These are phyloP conservation scores for Odontophorus gujanensis DNA, from an alignment of 2,113 vertebrate species.

Conservation along the genomic window DNA sequence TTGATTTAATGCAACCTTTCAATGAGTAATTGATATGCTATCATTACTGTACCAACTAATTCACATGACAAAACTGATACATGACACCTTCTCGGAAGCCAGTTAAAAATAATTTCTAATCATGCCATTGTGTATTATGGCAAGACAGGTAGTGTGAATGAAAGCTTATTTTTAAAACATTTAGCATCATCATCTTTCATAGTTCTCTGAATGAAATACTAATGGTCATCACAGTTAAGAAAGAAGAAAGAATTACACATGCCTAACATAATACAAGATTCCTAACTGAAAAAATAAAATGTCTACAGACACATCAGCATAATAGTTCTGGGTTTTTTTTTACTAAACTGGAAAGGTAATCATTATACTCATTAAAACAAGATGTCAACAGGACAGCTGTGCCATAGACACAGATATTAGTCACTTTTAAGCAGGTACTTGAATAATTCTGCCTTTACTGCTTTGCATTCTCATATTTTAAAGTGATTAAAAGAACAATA, in stretches of 20 bases:
- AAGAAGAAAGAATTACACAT: not conserved
- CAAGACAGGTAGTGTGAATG: slow-evolving; percentile 43
- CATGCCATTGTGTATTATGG: slow-evolving; percentile 32
- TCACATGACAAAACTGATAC: slow-evolving; percentile 47
- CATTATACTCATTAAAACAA: not conserved
- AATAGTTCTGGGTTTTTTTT: not conserved
- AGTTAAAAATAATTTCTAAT: slow-evolving; percentile 51
- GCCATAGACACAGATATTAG: not conserved
- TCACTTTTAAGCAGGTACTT: not conserved
- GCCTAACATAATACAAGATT: not conserved
- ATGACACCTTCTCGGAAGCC: slow-evolving; percentile 39
- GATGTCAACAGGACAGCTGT: not conserved
- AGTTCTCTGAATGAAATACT: slow-evolving; percentile 4
- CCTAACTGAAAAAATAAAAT: not conserved
- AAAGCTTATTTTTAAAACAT: slow-evolving; percentile 53
- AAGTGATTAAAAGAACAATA: slow-evolving; percentile 15
- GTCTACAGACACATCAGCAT: not conserved
- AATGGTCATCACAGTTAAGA: slow-evolving; percentile 11
- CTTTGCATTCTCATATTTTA: slow-evolving; percentile 12
- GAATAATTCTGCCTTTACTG: not conserved
- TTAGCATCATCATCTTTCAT: slow-evolving; percentile 48
- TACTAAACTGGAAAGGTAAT: not conserved
- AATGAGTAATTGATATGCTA: slow-evolving; percentile 27
- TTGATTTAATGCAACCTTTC: slow-evolving; percentile 29
- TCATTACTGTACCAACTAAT: slow-evolving; percentile 32